Percentiles rank a stretch among this genome's conserved stretches.
These are phyloP conservation scores for Microtus pennsylvanicus DNA, from an alignment of 2,113 vertebrate genomes.

Conservation along the genomic window DNA sequence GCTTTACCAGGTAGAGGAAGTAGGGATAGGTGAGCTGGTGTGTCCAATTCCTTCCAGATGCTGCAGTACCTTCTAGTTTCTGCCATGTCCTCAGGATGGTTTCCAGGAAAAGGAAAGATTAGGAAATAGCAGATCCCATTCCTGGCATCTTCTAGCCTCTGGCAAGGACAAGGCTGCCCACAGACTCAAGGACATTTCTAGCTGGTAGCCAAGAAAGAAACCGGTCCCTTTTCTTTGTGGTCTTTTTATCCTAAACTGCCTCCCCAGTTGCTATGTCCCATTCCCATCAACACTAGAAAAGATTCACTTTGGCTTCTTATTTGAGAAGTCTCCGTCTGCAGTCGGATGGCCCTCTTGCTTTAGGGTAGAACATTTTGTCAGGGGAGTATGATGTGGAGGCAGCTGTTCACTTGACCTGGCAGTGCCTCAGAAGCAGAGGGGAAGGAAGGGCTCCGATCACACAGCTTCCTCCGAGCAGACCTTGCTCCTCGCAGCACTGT, in stretches of 20 bases:
- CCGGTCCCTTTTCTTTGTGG: background rate
- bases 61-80: background rate
- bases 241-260: background rate
- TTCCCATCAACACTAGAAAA: background rate
- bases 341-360: background rate
- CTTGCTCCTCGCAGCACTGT: background rate
- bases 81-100: background rate
- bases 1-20: background rate
- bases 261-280: background rate
- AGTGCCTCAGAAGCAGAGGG: background rate
- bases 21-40: background rate
- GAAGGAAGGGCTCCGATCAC: background rate
- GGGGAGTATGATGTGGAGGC: background rate
- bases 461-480: background rate
- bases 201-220: background rate
- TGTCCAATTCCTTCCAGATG: background rate
- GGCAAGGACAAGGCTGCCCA: background rate
- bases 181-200: background rate
- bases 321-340: background rate
- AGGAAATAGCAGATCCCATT: background rate
- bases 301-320: background rate
- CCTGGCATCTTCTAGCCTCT: background rate
- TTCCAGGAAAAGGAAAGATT: background rate
- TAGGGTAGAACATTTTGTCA: background rate
- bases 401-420: background rate